Conservation (phyloP, 2,888 invertebrate genomes). For the Metopia argyrocephala region DNA sequence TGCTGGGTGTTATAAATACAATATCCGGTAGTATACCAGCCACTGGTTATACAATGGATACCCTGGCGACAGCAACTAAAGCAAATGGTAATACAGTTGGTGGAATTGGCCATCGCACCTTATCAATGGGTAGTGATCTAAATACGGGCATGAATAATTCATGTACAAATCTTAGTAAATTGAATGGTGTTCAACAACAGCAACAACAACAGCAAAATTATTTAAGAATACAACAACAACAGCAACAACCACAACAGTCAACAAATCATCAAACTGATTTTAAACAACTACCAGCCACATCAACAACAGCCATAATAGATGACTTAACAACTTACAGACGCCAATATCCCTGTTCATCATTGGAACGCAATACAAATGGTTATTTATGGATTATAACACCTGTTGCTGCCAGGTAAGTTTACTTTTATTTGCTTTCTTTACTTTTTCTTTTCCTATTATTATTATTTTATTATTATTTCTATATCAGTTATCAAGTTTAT, state of each 20-base stretch:
- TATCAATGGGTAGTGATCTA: conserved; percentile 70
- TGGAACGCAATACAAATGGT: conserved; percentile 69
- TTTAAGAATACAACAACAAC: conserved; percentile 32
- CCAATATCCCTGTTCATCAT: conserved; percentile 45
- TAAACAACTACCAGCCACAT: conserved; percentile 21
- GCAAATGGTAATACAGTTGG: conserved; percentile 6
- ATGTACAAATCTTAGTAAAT: conserved; percentile 69
- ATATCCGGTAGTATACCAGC: conserved; percentile 75
- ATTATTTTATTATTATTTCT: background rate
- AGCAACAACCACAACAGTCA: conserved; percentile 38
- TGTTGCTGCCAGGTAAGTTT: conserved; percentile 78
- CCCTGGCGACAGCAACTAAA: conserved; percentile 25
- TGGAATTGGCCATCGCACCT: conserved; percentile 51
- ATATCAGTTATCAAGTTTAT: background rate
- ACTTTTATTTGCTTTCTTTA: conserved; percentile 1
- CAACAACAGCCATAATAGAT: conserved; percentile 29
- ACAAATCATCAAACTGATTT: conserved; percentile 52
- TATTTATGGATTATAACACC: conserved; percentile 78
- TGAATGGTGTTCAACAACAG: conserved; percentile 61
- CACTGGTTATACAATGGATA: conserved; percentile 59
- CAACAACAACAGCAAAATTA: conserved; percentile 57
- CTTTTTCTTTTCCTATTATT: background rate
- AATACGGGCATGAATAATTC: conserved; percentile 69
- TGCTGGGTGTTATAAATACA: conserved; percentile 72
- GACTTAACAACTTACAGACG: conserved; percentile 50